Conservation (phyloP, 1,140 invertebrate genomes). For the Hetaerina americana region DNA sequence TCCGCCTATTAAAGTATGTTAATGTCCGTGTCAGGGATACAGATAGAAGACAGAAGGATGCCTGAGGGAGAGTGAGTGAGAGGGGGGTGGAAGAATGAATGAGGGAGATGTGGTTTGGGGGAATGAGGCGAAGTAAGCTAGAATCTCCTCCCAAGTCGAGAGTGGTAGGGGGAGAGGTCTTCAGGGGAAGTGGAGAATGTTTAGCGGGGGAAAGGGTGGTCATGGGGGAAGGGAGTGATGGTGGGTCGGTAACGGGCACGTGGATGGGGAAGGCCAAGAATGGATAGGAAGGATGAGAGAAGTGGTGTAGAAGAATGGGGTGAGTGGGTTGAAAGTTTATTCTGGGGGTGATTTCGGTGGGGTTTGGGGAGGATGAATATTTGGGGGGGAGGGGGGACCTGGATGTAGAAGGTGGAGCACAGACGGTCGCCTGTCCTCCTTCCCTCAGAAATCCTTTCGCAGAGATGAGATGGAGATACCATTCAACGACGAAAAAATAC, state of each 20-base stretch:
- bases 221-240: too few species aligned
- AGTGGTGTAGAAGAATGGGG: not conserved
- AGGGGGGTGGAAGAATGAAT: conserved; percentile 4
- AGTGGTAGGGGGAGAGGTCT: too few species aligned
- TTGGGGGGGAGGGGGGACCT: not conserved
- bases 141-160: too few species aligned
- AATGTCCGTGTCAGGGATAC: conserved; percentile 21
- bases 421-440: too few species aligned
- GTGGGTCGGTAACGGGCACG: too few species aligned
- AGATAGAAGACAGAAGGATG: conserved; percentile 17
- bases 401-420: not conserved
- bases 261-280: too few species aligned
- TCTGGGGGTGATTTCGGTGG: not conserved
- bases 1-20: conserved; percentile 28
- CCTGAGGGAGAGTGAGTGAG: conserved; percentile 15
- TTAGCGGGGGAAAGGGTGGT: too few species aligned
- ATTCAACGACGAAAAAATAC: not conserved
- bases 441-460: not conserved
- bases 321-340: not conserved
- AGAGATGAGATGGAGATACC: not conserved
- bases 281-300: conserved; percentile 9
- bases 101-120: not conserved
- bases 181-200: too few species aligned
- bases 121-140: too few species aligned
- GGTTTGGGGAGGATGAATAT: not conserved